phyloP scores from a whole-genome alignment of 2,888 invertebrate genomes.

The Nomada flava region DNA sequence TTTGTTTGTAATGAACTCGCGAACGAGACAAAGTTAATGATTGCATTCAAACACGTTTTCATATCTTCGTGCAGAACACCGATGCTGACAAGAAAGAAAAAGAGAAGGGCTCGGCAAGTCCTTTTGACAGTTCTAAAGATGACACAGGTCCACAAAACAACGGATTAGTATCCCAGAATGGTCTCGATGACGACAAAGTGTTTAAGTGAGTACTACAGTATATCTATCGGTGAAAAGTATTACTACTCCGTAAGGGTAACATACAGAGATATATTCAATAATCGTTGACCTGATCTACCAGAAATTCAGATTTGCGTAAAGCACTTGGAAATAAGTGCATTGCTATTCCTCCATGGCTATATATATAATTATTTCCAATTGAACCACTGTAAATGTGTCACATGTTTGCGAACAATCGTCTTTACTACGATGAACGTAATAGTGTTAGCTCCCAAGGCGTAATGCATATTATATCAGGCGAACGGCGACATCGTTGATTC shows the following conservation, averaged over 20 bases:
- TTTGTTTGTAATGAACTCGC: background rate
- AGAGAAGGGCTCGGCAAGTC: conserved; percentile 86
- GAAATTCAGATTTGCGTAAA: background rate
- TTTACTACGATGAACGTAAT: conserved; percentile 59
- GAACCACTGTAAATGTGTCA: conserved; percentile 23
- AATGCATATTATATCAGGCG: conserved; percentile 61
- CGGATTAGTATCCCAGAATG: conserved; percentile 87
- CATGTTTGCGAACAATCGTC: conserved; percentile 39
- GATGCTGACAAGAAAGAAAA: conserved; percentile 85
- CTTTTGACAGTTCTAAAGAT: conserved; percentile 86
- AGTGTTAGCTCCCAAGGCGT: conserved; percentile 74
- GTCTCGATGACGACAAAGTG: conserved; percentile 94
- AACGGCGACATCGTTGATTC: conserved; percentile 70
- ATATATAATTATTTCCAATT: conserved; percentile 26
- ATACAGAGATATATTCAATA: background rate
- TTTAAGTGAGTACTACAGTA: conserved; percentile 90
- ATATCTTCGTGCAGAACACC: conserved; percentile 74
- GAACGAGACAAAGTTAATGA: background rate
- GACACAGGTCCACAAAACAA: conserved; percentile 86
- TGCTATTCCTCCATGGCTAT: conserved; percentile 1
- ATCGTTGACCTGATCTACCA: background rate
- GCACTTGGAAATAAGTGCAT: background rate
- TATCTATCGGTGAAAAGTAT: background rate
- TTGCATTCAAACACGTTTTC: conserved; percentile 1
- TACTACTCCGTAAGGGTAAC: too few relatives aligned